phyloP scores from a whole-genome alignment of 2,888 invertebrate species.

The Dicranocentrus wangi region DNA sequence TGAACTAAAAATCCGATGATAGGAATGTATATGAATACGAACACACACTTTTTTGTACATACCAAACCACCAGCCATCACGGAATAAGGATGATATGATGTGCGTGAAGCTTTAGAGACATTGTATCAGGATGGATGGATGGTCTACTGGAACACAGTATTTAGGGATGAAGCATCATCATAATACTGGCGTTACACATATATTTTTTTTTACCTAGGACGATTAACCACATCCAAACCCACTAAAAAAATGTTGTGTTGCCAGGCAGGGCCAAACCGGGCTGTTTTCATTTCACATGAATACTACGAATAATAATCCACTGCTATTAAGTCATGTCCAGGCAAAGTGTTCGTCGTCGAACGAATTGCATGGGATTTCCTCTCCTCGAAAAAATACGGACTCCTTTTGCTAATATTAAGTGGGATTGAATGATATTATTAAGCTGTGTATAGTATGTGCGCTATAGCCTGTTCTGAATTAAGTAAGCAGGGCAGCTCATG shows the following conservation, averaged over 20 bases:
- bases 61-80: too few species aligned
- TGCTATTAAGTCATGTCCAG: too few species aligned
- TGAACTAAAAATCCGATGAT: conserved; percentile 53
- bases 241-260: conserved; percentile 1
- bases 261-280: conserved; percentile 9
- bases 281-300: not conserved
- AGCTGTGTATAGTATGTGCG: not conserved
- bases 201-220: conserved; percentile 6
- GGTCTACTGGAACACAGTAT: conserved; percentile 1
- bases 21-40: not conserved
- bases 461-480: not conserved
- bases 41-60: too few species aligned
- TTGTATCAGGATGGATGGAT: too few species aligned
- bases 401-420: not conserved
- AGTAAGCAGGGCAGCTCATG: not conserved
- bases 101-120: too few species aligned
- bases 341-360: too few species aligned
- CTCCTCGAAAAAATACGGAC: not conserved
- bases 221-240: conserved; percentile 25
- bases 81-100: too few species aligned
- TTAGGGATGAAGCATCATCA: not conserved
- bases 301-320: too few species aligned
- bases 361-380: too few species aligned
- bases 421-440: too few species aligned
- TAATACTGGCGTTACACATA: not conserved